phyloP scores from a whole-genome alignment of 2,113 vertebrate species.

The Pelobates fuscus region DNA sequence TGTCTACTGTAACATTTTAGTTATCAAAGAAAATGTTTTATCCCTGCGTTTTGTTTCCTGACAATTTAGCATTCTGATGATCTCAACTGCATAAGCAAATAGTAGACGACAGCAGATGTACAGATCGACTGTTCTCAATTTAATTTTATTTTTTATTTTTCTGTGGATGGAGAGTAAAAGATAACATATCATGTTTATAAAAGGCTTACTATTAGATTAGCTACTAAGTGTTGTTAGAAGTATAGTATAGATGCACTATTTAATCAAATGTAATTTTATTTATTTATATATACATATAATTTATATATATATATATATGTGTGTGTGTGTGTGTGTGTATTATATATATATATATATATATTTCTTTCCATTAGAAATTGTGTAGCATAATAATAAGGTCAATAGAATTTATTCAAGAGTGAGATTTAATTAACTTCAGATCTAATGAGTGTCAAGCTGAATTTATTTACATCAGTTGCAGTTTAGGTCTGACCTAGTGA shows the following conservation, averaged over 20 bases:
- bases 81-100: slow-evolving; percentile 11
- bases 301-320: no score
- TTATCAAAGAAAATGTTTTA: slow-evolving; percentile 30
- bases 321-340: no score
- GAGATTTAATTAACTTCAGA: slow-evolving; percentile 72
- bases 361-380: no score
- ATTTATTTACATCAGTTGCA: slow-evolving; percentile 67
- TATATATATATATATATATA: no score
- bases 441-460: slow-evolving; percentile 72
- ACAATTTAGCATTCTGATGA: slow-evolving; percentile 1
- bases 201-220: no score
- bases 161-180: no score
- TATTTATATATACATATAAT: no score
- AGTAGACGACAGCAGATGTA: background rate
- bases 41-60: slow-evolving; percentile 10
- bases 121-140: background rate
- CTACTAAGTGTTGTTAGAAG: no score
- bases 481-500: slow-evolving; percentile 61
- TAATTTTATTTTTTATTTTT: no score
- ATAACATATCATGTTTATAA: no score
- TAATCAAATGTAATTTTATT: no score
- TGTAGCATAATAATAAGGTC: slow-evolving; percentile 69
- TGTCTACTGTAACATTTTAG: slow-evolving; percentile 27
- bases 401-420: slow-evolving; percentile 67
- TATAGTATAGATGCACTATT: no score